Conservation (phyloP, 2,113 vertebrate genomes). For the Indri indri region DNA sequence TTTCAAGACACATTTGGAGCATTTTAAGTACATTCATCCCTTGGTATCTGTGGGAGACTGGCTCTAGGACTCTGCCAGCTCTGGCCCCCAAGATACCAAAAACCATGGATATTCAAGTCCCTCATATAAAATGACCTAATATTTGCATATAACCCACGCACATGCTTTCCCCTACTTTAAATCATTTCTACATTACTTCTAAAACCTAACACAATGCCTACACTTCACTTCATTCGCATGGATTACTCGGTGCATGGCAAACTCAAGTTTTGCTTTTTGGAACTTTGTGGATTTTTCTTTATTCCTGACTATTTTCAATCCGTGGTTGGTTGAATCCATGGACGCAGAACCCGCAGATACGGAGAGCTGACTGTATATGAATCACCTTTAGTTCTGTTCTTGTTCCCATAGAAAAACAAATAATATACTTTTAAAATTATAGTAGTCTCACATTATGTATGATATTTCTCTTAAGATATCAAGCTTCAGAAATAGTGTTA, state of each 20-base stretch:
- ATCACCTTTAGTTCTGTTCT: neutral
- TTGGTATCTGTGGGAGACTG: neutral
- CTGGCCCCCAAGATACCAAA: neutral
- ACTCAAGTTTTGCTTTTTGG: neutral
- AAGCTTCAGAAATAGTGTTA: neutral
- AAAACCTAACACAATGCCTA: neutral
- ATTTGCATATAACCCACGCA: neutral
- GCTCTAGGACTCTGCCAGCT: neutral
- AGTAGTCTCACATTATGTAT: neutral
- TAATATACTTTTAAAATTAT: neutral
- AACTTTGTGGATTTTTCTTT: neutral
- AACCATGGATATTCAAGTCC: neutral
- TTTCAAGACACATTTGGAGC: neutral
- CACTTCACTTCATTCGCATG: neutral
- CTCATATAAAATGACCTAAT: neutral
- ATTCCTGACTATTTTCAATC: neutral
- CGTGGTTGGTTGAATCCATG: neutral
- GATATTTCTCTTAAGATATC: neutral
- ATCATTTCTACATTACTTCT: neutral
- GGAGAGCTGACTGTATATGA: neutral
- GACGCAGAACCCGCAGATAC: neutral
- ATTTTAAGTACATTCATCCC: neutral
- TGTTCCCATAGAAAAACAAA: neutral
- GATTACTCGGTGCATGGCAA: neutral
- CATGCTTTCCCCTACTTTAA: neutral